phyloP scores from a whole-genome alignment of 2,113 vertebrate species.

The Tachysurus fulvidraco region DNA sequence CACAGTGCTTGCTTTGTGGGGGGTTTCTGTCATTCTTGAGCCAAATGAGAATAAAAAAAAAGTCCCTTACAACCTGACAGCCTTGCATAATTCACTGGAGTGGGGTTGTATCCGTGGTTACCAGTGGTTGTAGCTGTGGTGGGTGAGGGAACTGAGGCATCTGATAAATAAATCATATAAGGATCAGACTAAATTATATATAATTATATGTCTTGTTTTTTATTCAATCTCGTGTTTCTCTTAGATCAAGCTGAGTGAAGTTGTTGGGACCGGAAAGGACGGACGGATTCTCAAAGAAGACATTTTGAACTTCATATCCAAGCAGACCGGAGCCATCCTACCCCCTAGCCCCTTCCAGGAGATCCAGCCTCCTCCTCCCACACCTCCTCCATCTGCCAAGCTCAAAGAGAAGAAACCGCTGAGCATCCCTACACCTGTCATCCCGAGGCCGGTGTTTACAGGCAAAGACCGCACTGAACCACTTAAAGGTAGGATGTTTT shows the following conservation, averaged over 20 bases:
- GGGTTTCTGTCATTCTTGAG: not conserved
- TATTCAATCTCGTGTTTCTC: conserved; percentile 27
- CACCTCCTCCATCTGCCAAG: conserved; percentile 49
- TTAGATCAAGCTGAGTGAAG: conserved; percentile 95
- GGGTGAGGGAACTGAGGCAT: not conserved
- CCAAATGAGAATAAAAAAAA: conserved; percentile 25
- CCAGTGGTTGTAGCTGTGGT: conserved; percentile 13
- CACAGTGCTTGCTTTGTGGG: conserved; percentile 14
- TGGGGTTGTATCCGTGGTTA: conserved; percentile 48
- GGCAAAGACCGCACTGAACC: conserved; percentile 87
- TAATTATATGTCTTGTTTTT: not conserved
- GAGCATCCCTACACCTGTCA: conserved; percentile 55
- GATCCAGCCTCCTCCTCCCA: conserved; percentile 72
- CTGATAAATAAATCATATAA: not conserved
- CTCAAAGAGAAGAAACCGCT: conserved; percentile 62
- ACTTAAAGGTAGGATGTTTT: conserved; percentile 77
- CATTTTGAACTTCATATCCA: conserved; percentile 91
- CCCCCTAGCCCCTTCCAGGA: conserved; percentile 85
- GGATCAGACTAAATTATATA: not conserved
- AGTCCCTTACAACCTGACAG: conserved; percentile 27
- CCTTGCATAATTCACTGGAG: conserved; percentile 37
- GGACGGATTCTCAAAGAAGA: conserved; percentile 97
- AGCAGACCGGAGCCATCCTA: conserved; percentile 94
- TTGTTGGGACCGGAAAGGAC: conserved; percentile 91
- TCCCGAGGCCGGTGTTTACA: conserved; percentile 73